Base-by-base conservation (phyloP, 2,888 invertebrate genomes). In the Brenthis daphne region DNA sequence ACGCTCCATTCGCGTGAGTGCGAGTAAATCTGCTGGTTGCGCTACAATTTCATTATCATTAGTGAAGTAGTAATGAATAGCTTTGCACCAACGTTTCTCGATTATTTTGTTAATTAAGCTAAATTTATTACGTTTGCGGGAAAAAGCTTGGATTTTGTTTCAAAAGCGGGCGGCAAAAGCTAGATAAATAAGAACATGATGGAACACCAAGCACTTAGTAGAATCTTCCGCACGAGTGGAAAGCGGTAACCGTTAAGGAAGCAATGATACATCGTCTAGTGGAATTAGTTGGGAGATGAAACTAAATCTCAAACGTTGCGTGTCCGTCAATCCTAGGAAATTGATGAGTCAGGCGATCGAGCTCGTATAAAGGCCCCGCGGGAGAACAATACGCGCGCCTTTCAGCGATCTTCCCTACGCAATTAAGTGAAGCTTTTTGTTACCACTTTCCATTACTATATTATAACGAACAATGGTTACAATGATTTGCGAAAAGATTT, bases 361-460 rank as follows among this genome's bases (percentile, higher is more conserved):
- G 79, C 73, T 74, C 77, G 80, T 81, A 89, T 85, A 90, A 90
- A 86, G 84, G 86, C 83, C 83, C 81, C 81, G 80, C 79, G 85
- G 84, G 88, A 88, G 90, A 91, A 92, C 92, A 92, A 92, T 86
- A 80, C 79, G 77, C 77, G 74, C 82, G 82, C 84, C 87, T 88
- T 88, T 88, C 89, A 87, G 79, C 80, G 83, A 78, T 84, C 85
- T 86, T 85, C 89, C 90, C 86, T 79, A 82, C 79, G 87, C 91
- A 91, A 92, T 92, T 92, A 91, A 89, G 88, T 86, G 88, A 85
- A 83, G 85, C 89, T 92, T 91, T 92, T 89, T 90, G 90, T 87
- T 85, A 81, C 77, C 84, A 84, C 81, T 86, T 85, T 85, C 82
- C 84, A 82, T 85, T 82, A 89, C 88, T 90, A 87, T 86, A 90